Evolutionary conservation across 2,797 vertebrate species (phyloP).

Genomic region (Leuciscus waleckii): DNA sequence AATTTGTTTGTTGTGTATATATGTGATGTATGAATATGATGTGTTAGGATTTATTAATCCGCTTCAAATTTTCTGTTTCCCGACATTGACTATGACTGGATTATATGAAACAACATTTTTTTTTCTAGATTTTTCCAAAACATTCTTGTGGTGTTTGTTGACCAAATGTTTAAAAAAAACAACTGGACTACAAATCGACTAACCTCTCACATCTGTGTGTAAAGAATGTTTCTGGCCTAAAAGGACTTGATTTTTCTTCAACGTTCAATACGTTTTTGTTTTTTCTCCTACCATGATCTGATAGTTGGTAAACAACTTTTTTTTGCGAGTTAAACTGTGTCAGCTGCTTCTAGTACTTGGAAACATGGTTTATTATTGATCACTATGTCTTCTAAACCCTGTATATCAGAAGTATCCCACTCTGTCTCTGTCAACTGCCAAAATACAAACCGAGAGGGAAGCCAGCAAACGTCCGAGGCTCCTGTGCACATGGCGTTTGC

Average conservation of each 20-base stretch:
- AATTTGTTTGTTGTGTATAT: no score
- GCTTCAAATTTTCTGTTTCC: background rate
- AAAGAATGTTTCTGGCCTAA: background rate
- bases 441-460: conserved; percentile 21
- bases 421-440: conserved; percentile 10
- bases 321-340: background rate
- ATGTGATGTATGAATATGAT: background rate
- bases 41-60: background rate
- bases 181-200: background rate
- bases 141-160: background rate
- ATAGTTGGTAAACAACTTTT: background rate
- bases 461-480: conserved; percentile 20
- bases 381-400: conserved; percentile 15
- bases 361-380: conserved; percentile 17
- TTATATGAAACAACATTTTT: background rate
- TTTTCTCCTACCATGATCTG: background rate
- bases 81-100: background rate
- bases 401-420: conserved; percentile 11
- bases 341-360: background rate
- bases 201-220: no score
- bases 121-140: background rate
- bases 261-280: background rate
- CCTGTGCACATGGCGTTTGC: conserved; percentile 41
- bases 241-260: background rate
- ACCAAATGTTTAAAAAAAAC: background rate